These are phyloP conservation scores for Pollenia griseotomentosa DNA, from an alignment of 2,888 invertebrate species.

Conservation along the genomic window DNA sequence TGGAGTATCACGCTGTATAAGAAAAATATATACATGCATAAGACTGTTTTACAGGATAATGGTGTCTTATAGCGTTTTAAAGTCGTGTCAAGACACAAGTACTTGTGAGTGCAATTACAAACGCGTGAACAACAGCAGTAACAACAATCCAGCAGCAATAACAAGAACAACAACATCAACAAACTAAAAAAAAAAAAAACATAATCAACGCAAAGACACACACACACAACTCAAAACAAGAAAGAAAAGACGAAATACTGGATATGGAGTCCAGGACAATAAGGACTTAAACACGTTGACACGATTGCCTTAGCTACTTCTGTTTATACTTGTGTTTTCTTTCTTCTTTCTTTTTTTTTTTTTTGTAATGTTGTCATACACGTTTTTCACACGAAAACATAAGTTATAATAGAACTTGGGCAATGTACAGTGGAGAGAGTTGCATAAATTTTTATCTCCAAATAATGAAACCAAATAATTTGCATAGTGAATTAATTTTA, in stretches of 20 bases:
- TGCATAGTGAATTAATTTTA: neutral
- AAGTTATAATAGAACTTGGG: neutral
- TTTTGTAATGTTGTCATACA: slow-evolving; percentile 6
- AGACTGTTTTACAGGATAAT: slow-evolving; percentile 63
- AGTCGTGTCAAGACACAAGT: slow-evolving; percentile 72
- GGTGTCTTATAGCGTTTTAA: slow-evolving; percentile 67
- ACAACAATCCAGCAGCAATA: slow-evolving; percentile 24
- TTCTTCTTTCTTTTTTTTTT: neutral
- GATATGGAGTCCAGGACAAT: slow-evolving; percentile 62
- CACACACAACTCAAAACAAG: neutral
- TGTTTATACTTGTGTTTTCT: slow-evolving; percentile 32
- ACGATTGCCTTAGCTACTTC: slow-evolving; percentile 55
- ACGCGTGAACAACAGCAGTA: slow-evolving; percentile 66
- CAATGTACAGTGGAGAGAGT: neutral
- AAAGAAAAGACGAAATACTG: slow-evolving; percentile 33
- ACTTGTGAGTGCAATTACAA: slow-evolving; percentile 67
- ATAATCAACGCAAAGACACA: slow-evolving; percentile 41
- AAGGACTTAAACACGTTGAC: slow-evolving; percentile 71
- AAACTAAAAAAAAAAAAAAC: slow-evolving; percentile 26
- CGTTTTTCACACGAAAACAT: slow-evolving; percentile 1
- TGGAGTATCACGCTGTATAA: neutral
- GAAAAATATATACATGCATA: slow-evolving; percentile 2
- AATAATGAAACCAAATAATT: neutral
- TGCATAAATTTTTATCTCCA: neutral
- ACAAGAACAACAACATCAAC: slow-evolving; percentile 19